Conservation (phyloP, 2,797 vertebrate genomes). For the Dendrocincla fuliginosa region DNA sequence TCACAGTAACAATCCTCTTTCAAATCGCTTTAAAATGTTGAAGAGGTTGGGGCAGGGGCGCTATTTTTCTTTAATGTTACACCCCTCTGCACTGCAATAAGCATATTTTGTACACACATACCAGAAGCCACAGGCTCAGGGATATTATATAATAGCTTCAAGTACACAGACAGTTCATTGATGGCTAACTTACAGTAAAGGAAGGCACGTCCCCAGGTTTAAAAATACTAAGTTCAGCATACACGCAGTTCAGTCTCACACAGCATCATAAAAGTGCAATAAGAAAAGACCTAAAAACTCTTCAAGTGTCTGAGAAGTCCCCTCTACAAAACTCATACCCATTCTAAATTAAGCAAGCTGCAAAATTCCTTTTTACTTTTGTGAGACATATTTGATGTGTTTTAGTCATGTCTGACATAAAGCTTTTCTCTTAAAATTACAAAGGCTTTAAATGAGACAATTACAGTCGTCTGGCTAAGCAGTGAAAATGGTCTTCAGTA, state of each 20-base stretch:
- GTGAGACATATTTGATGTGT: neutral
- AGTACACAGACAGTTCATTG: neutral
- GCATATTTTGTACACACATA: fast-evolving
- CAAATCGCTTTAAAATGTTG: neutral
- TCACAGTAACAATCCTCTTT: neutral
- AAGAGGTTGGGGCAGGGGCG: fast-evolving
- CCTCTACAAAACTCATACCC: neutral
- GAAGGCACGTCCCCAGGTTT: neutral
- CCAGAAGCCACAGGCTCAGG: neutral
- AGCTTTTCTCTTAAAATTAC: neutral
- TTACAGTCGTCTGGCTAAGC: neutral
- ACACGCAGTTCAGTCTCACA: neutral
- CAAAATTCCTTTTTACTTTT: neutral
- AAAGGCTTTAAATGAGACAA: neutral
- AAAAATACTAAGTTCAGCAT: neutral
- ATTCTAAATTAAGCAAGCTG: neutral
- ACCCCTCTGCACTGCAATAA: neutral
- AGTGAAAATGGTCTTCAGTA: neutral
- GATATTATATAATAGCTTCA: neutral
- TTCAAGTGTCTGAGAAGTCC: neutral
- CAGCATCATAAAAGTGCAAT: fast-evolving
- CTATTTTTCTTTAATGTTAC: neutral
- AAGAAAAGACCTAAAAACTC: neutral
- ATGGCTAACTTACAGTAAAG: neutral
- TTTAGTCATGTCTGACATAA: neutral